Conservation (phyloP, 2,888 invertebrate genomes). For the Orchestes rusci region DNA sequence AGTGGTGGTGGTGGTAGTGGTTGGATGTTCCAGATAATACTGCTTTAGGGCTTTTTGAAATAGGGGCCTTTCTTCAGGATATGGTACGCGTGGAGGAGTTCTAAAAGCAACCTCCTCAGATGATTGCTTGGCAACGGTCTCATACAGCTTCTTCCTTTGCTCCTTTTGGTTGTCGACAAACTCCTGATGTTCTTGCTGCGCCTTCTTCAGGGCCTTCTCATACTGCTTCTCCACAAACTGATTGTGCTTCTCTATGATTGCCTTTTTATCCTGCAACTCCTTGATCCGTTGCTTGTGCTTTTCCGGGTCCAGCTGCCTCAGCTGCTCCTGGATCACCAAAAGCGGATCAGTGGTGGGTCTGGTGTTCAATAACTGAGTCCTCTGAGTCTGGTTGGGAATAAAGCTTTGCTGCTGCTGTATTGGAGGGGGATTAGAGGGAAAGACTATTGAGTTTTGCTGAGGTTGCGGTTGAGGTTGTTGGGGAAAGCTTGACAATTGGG, state of each 20-base stretch:
- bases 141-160: slow-evolving; percentile 49
- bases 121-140: slow-evolving; percentile 37
- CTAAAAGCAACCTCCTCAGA: slow-evolving; percentile 27
- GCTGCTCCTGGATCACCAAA: slow-evolving; percentile 33
- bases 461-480: slow-evolving; percentile 22
- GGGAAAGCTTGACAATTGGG: slow-evolving; percentile 6
- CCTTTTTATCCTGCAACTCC: slow-evolving; percentile 64
- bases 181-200: slow-evolving; percentile 63
- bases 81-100: slow-evolving; percentile 39
- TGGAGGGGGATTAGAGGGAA: too few relatives aligned
- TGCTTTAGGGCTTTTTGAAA: slow-evolving; percentile 60
- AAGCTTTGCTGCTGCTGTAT: too few relatives aligned
- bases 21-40: slow-evolving; percentile 62
- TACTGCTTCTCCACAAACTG: slow-evolving; percentile 73
- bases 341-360: slow-evolving; percentile 35
- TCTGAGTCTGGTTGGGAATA: slow-evolving; percentile 28
- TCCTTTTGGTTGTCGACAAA: slow-evolving; percentile 64
- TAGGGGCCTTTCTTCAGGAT: slow-evolving; percentile 57
- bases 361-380: slow-evolving; percentile 13
- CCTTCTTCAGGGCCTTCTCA: slow-evolving; percentile 69
- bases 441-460: slow-evolving; percentile 21
- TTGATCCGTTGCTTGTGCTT: slow-evolving; percentile 55
- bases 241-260: slow-evolving; percentile 67
- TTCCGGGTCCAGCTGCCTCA: slow-evolving; percentile 44
- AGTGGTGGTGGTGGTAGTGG: slow-evolving; percentile 60